A percentile compares a stretch with the other conserved stretches of the same genome.
These are phyloP conservation scores for Hirundo rustica DNA, from an alignment of 2,797 vertebrate genomes.

Conservation along the genomic window DNA sequence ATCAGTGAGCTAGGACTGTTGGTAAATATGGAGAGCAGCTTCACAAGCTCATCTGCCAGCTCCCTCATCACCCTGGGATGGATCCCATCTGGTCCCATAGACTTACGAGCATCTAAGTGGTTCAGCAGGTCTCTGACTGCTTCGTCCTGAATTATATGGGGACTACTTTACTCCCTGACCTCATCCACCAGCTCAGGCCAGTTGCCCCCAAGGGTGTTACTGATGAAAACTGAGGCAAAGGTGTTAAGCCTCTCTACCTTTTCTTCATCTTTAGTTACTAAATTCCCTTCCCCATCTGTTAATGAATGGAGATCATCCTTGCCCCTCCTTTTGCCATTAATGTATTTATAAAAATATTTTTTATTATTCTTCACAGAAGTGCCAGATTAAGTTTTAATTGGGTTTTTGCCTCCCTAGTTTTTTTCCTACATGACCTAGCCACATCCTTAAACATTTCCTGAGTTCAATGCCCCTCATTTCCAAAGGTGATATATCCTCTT, in stretches of 20 bases:
- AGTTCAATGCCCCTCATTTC: not conserved
- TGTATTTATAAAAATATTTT: not conserved
- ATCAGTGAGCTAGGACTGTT: not conserved
- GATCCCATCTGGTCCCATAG: too few relatives aligned
- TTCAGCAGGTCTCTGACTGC: not conserved
- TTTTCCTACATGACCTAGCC: not conserved
- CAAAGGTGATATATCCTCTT: not conserved
- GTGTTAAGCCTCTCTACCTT: not conserved
- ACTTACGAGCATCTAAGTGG: not conserved
- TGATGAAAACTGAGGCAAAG: not conserved
- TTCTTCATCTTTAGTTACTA: not conserved
- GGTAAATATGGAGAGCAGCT: not conserved
- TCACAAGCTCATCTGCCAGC: not conserved
- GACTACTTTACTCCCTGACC: not conserved
- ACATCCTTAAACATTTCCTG: not conserved
- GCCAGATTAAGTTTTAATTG: not conserved
- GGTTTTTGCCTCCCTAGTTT: not conserved
- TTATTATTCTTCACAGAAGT: not conserved
- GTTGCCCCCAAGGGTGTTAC: not conserved
- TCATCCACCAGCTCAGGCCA: not conserved
- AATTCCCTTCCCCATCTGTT: not conserved
- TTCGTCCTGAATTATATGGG: not conserved
- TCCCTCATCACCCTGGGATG: not conserved
- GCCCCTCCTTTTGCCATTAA: not conserved
- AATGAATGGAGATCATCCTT: not conserved